Evolutionary conservation across 2,888 invertebrate genomes (phyloP).

Genomic region (Nasonia oneida): DNA sequence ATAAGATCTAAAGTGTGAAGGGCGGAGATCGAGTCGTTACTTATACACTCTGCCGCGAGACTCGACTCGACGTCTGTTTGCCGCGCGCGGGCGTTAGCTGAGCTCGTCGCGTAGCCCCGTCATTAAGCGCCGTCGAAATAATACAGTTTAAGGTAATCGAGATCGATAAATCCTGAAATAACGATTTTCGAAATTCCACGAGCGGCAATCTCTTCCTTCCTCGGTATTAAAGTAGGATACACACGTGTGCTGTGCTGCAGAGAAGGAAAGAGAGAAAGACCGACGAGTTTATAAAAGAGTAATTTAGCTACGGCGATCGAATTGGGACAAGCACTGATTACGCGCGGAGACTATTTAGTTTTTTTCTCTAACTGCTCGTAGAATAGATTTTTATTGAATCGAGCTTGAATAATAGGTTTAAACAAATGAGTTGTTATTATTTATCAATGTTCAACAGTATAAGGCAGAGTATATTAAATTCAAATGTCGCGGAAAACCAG

Average conservation of each 20-base stretch:
- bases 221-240: constrained; percentile 23
- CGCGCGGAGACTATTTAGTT: neutral
- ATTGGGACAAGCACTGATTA: neutral
- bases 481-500: too few species aligned
- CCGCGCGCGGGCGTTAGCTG: neutral
- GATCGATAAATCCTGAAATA: constrained; percentile 61
- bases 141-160: constrained; percentile 63
- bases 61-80: neutral
- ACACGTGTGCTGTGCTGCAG: neutral
- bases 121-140: constrained; percentile 58
- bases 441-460: too few species aligned
- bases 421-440: too few species aligned
- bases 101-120: constrained; percentile 38
- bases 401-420: neutral
- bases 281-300: constrained; percentile 43
- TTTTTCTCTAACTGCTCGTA: neutral
- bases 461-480: too few species aligned
- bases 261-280: neutral
- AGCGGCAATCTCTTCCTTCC: neutral
- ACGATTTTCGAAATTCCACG: constrained; percentile 58
- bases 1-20: constrained; percentile 62
- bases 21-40: constrained; percentile 44
- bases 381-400: neutral
- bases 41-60: neutral
- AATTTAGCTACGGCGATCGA: constrained; percentile 11